Evolutionary conservation across 2,888 invertebrate genomes (phyloP).

Genomic region (Colletes collaris): DNA sequence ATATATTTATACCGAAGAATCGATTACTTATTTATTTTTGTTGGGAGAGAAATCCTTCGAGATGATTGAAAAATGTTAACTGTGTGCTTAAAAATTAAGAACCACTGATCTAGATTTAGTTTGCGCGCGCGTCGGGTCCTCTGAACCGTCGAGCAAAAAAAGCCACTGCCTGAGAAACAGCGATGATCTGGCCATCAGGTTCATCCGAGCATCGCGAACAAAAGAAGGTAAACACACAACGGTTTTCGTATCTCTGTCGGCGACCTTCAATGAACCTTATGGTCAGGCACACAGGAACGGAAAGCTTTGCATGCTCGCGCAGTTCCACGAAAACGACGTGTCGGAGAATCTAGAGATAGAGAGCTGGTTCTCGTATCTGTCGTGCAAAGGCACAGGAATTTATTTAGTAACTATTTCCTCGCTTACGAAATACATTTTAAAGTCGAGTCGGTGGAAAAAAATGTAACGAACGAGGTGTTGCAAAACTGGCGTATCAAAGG

Average conservation of each 20-base stretch:
- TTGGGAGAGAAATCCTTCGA: too few species aligned
- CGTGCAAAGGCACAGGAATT: not conserved
- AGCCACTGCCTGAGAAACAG: slow-evolving; percentile 31
- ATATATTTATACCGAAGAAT: too few species aligned
- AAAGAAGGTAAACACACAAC: slow-evolving; percentile 40
- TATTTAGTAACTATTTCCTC: not conserved
- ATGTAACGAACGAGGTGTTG: slow-evolving; percentile 1
- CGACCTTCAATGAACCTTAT: slow-evolving; percentile 40
- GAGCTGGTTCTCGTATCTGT: too few species aligned
- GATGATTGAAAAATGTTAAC: too few species aligned
- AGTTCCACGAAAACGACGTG: slow-evolving; percentile 5
- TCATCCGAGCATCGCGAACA: slow-evolving; percentile 32
- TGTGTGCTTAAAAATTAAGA: too few species aligned
- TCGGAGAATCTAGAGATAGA: not conserved
- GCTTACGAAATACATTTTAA: not conserved
- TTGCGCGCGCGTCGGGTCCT: not conserved
- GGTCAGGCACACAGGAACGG: slow-evolving; percentile 37
- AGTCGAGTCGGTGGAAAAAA: slow-evolving; percentile 32
- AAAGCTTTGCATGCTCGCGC: slow-evolving; percentile 6
- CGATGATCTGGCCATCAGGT: slow-evolving; percentile 3
- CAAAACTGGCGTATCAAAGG: not conserved
- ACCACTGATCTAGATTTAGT: too few species aligned
- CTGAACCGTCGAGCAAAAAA: slow-evolving; percentile 6
- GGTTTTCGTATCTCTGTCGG: not conserved
- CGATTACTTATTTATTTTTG: too few species aligned